These are phyloP conservation scores for Syrista parreyssii DNA, from an alignment of 2,888 invertebrate species.

Conservation along the genomic window DNA sequence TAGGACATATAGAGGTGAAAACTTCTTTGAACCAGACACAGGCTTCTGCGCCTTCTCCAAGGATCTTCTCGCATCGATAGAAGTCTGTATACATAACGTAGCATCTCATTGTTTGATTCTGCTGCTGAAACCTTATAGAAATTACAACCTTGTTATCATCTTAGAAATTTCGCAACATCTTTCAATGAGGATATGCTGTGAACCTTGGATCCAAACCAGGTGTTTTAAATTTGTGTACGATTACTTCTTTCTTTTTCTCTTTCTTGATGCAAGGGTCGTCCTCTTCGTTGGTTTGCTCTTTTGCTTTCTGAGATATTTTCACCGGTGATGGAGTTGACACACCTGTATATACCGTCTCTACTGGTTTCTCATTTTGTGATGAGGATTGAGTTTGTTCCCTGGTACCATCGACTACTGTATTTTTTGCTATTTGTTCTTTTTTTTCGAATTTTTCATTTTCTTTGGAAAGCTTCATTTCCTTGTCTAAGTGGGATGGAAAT, in stretches of 20 bases:
- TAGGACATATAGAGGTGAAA: conserved; percentile 51
- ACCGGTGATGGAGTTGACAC: not conserved
- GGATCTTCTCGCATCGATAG: conserved; percentile 52
- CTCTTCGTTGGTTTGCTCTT: conserved; percentile 25
- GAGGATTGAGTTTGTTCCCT: not conserved
- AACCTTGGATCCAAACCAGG: conserved; percentile 47
- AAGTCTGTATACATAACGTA: conserved; percentile 59
- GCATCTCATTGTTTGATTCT: conserved; percentile 55
- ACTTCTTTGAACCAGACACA: conserved; percentile 56
- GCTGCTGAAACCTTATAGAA: conserved; percentile 55
- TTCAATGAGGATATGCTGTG: not conserved
- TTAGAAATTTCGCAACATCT: not conserved
- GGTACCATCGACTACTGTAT: not conserved
- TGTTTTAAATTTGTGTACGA: not conserved
- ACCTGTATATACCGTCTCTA: conserved; percentile 13
- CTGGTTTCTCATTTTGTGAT: not conserved
- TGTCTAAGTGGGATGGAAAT: too few relatives aligned
- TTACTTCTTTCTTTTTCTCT: conserved; percentile 13
- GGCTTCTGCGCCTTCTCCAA: conserved; percentile 48
- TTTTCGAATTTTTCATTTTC: not conserved
- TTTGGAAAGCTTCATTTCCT: not conserved
- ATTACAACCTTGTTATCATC: not conserved
- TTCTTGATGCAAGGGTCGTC: conserved; percentile 42
- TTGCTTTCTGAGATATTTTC: not conserved
- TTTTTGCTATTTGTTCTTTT: not conserved